These are phyloP conservation scores for Origma solitaria DNA, from an alignment of 2,113 vertebrate genomes.

Conservation along the genomic window DNA sequence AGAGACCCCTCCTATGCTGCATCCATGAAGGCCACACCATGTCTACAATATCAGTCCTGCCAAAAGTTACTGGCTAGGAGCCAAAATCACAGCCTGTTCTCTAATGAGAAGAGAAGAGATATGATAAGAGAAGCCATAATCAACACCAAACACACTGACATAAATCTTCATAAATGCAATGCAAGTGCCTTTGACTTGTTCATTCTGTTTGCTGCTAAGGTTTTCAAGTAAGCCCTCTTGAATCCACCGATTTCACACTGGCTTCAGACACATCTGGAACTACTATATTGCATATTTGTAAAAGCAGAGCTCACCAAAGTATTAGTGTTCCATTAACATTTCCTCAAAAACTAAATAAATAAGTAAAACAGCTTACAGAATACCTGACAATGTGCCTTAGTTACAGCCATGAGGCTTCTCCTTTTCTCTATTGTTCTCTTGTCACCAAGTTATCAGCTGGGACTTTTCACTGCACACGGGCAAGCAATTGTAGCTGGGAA, in stretches of 20 bases:
- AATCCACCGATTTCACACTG: neutral
- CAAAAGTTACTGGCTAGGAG: neutral
- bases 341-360: neutral
- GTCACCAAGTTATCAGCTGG: neutral
- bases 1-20: neutral
- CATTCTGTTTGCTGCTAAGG: neutral
- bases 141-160: neutral
- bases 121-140: neutral
- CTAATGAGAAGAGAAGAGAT: neutral
- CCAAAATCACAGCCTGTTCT: neutral
- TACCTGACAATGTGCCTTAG: neutral
- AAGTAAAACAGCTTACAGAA: neutral
- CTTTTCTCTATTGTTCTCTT: neutral
- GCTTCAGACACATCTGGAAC: neutral
- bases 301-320: neutral
- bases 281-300: neutral
- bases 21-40: neutral
- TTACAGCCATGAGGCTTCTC: neutral
- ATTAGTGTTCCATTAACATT: neutral
- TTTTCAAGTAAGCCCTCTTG: neutral
- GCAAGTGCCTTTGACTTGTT: neutral
- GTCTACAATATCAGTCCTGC: neutral
- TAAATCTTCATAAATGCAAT: neutral
- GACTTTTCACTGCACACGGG: neutral
- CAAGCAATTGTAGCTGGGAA: neutral